Conservation (phyloP, 2,113 vertebrate species). For the Pluvialis apricaria region DNA sequence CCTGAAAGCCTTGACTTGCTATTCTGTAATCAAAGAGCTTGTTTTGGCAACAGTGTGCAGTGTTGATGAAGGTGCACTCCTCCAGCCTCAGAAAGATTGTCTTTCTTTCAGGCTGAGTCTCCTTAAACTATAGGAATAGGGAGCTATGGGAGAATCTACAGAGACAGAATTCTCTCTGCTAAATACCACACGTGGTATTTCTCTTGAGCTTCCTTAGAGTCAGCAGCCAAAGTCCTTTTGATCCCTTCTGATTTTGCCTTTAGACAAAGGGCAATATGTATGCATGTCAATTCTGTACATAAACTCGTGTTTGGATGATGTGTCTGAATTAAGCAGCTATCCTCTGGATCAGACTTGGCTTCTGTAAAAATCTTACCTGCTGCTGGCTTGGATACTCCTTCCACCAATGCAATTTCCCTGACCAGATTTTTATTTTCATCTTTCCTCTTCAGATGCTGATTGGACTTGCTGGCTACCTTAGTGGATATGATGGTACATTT, state of each 20-base stretch:
- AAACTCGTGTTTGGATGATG: not conserved
- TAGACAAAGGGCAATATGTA: not conserved
- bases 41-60: not conserved
- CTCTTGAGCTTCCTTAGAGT: not conserved
- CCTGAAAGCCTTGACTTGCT: not conserved
- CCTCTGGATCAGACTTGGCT: not conserved
- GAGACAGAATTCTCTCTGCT: not conserved
- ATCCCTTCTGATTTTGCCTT: not conserved
- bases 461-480: slow-evolving; percentile 92
- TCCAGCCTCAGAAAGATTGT: not conserved
- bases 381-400: not conserved
- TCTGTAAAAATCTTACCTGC: not conserved
- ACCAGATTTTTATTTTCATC: not conserved
- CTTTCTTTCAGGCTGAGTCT: not conserved
- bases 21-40: not conserved
- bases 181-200: not conserved
- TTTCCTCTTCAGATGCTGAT: slow-evolving; percentile 89
- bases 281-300: not conserved
- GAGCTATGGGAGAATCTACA: not conserved
- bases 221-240: not conserved
- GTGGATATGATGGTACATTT: slow-evolving; percentile 93
- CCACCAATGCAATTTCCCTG: not conserved
- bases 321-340: not conserved
- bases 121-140: not conserved
- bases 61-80: not conserved